Base-by-base conservation (phyloP, 2,888 invertebrate genomes). In the Calephelis perditalis region DNA sequence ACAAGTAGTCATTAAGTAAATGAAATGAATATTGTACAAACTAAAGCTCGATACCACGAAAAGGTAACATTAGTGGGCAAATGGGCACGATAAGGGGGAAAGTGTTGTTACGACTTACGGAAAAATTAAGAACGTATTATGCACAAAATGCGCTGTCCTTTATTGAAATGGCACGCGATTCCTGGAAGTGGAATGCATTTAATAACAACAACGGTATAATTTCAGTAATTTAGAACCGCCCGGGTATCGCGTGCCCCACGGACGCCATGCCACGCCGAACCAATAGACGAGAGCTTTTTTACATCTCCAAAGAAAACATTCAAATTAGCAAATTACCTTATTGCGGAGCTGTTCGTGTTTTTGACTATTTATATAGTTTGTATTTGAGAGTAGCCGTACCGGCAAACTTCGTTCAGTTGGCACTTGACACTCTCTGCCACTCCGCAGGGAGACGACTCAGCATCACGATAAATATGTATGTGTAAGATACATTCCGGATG, bases 161-260 rank as follows among this genome's bases (percentile, higher is more conserved):
- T 70, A 73, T 73, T 73, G 72, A 73, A 72, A 68, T 70, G 71
- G 79, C 86, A 86, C 84, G 86, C 86, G 81, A 86, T 81, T 79
- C 76, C 78, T 73, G 76, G 70, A 77, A 76, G 73, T 74, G 79
- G 84, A 86, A 86, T 84, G 83, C 85, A 85, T 85, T 85, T 82
- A 82, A 79, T 82, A 84, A 79, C 81, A 81, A 75, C 79, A 73
- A 74, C 76, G 81, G 80, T 84, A 84, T 76, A 84, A 84, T 84
- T 84, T 79, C 71, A 75, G 84, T 79, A 83, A 84, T 82, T 86
- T 84, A 81, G 79, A 79, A 79, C 77, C 77, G 75, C 78, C 73
- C 74, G 76, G 73, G 74, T 76, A 76, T 84, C 81, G 86, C 86
- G 85, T 86, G 86, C 40, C 8, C 40, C 7, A 40, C 40, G 40